Evolutionary conservation across 2,888 invertebrate genomes (phyloP), one percentile per base, ranked within the genome.

Genomic region (Drosophila multiciliata): DNA sequence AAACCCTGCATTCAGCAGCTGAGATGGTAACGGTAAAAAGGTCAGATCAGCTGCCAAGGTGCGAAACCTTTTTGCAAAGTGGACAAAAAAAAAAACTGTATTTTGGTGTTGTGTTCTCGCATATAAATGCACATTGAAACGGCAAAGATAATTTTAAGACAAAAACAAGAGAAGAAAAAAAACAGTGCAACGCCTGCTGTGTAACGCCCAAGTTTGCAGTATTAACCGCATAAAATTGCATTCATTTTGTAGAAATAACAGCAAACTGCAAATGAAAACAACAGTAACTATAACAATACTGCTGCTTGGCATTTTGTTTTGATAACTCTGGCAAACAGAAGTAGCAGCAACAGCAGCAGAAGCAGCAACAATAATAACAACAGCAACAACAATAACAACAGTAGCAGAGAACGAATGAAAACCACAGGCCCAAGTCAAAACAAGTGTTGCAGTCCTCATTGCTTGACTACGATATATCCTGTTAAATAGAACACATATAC

Each of bases 321-420:
- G 87, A 87, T 82, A 87, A 87, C 77, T 83, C 89, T 84, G 81
- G 82, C 85, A 87, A 85, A 87, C 83, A 85, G 71, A 75, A 84
- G 68, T 64, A 29, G 49, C 17, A 50, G 48, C 48, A 26, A 29
- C 29, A 32, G 29, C 29, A 50, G 48, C 48, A 26, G 29, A n/a
- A 32, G 29, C 29, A 50, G 17, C 11, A 26, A 9, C 26, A 61
- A 29, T 48, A 61, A 48, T 32, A 57, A 5, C 52, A 50, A 42
- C 52, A 50, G 17, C 50, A 63, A 20, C 33, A 71, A 50, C 59
- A 73, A 57, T 8, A 36, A 54, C 40, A 70, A 49, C 72, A 73
- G 69, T 61, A 72, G 53, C 55, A 64, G 40, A 67, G 66, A 84
- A 75, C 80, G 74, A 78, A 75, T 76, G 80, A 80, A 84, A 80